Base-by-base conservation (phyloP, 2,888 invertebrate genomes). In the Uloborus plumipes region DNA sequence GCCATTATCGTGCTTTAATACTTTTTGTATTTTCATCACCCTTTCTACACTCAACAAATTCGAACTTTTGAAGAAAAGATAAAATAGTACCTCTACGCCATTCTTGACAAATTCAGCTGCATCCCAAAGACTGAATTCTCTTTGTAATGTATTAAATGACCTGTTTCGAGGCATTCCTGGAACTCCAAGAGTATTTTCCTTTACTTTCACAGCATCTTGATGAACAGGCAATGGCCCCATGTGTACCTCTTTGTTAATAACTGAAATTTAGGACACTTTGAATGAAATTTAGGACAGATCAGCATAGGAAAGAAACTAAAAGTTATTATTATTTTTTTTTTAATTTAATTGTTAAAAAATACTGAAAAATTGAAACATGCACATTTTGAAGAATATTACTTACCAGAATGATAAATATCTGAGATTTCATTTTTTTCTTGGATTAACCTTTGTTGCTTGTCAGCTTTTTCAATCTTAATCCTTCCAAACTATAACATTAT, bases 31-130 rank as follows among this genome's bases (percentile, higher is more conserved):
- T 26, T 26, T 26, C 4, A 4, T 26, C 26, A 26, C 26, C 4
- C 26, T 26, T n/a, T 26, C 26, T 26, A 26, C 26, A 26, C 26
- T 26, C 4, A 26, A 26, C 26, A 26, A 26, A 26, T 26, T 26
- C 4, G 26, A 26, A 26, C 26, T 9, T 55, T 18, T 55, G 7
- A 22, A 59, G 22, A 22, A 22, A 9, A 18, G 18, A 39, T 11
- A 39, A 39, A 39, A 39, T 39, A 11, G 72, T 86, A 89, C 89
- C 88, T 98, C 98, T 87, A 98, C 93, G n/a, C 98, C 98, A 31
- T 95, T 94, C 91, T 95, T 95, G 58, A 97, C 93, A 88, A 95
- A 95, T 88, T 95, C 95, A 89, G 97, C 92, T 87, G 94, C 94
- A 88, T 94, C 95, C 9, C 93, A 92, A 59, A 96, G 91, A 88